Percentiles rank a stretch among this genome's conserved stretches.
Evolutionary conservation across 2,888 invertebrate species (phyloP).

Genomic region (Xestia ashworthii): DNA sequence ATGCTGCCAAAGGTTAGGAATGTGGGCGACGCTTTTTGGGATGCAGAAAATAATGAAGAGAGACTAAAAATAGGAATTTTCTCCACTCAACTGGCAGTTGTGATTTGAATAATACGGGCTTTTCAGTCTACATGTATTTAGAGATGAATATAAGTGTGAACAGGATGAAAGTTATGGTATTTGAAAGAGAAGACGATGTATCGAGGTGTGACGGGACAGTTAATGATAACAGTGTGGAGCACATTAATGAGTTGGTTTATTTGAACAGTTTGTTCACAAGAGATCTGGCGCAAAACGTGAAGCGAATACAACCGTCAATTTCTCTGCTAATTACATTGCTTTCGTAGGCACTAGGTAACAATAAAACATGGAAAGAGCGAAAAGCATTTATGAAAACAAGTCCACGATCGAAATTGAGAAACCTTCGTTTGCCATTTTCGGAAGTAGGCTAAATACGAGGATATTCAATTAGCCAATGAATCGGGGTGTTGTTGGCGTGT

Average conservation of each 20-base stretch:
- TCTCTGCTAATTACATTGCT: not conserved
- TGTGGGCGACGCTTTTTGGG: slow-evolving; percentile 7
- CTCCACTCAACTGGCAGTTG: not conserved
- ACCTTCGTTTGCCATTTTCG: slow-evolving; percentile 1
- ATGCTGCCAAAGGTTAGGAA: not conserved
- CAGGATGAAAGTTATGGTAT: not conserved
- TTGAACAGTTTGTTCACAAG: not conserved
- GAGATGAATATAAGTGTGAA: not conserved
- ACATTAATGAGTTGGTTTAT: not conserved
- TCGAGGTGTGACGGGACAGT: not conserved
- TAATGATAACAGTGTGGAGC: not conserved
- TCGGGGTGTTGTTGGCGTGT: slow-evolving; percentile 38
- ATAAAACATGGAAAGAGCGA: not conserved
- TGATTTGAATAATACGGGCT: not conserved
- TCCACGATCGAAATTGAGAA: not conserved
- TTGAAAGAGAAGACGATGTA: not conserved
- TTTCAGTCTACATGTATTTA: not conserved
- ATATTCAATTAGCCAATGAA: slow-evolving; percentile 49
- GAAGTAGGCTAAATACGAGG: slow-evolving; percentile 27
- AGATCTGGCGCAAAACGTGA: not conserved
- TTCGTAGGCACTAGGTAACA: not conserved
- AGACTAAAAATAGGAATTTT: slow-evolving; percentile 3
- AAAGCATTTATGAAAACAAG: not conserved
- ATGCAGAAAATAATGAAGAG: slow-evolving; percentile 2
- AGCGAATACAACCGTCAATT: not conserved